Percentiles rank a stretch among this genome's conserved stretches.
Evolutionary conservation across 2,888 invertebrate genomes (phyloP).

Genomic region (Oxycera nigricornis): DNA sequence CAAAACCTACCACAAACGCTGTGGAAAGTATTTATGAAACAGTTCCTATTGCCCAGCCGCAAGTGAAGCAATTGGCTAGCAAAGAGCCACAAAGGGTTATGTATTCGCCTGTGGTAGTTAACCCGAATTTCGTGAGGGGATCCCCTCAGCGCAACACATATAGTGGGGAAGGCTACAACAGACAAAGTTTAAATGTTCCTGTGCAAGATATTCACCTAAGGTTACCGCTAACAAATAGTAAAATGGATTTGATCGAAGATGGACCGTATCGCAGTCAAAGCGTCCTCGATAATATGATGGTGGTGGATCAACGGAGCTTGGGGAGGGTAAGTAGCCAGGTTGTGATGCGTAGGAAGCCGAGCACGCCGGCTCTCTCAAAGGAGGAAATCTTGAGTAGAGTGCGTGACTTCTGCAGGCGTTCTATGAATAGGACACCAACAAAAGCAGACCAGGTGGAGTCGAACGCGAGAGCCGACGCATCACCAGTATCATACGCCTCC

Average conservation of each 20-base stretch:
- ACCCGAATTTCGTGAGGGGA: slow-evolving; percentile 54
- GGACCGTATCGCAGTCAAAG: slow-evolving; percentile 58
- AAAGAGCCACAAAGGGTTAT: slow-evolving; percentile 45
- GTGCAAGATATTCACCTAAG: slow-evolving; percentile 48
- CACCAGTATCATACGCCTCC: slow-evolving; percentile 59
- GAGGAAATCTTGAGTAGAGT: slow-evolving; percentile 60
- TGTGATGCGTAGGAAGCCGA: slow-evolving; percentile 48
- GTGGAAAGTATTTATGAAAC: slow-evolving; percentile 49
- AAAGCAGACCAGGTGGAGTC: slow-evolving; percentile 46
- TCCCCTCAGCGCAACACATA: slow-evolving; percentile 57
- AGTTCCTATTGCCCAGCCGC: slow-evolving; percentile 40
- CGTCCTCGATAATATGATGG: slow-evolving; percentile 56
- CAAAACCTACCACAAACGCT: not conserved
- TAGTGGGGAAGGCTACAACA: slow-evolving; percentile 54
- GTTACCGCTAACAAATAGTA: not conserved
- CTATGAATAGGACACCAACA: slow-evolving; percentile 56
- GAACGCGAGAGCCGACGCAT: slow-evolving; percentile 53
- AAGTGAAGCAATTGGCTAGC: slow-evolving; percentile 39
- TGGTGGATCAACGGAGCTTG: slow-evolving; percentile 53
- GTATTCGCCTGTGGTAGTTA: slow-evolving; percentile 19
- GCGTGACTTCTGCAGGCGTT: slow-evolving; percentile 60
- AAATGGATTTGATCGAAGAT: slow-evolving; percentile 32
- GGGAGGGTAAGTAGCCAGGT: slow-evolving; percentile 48
- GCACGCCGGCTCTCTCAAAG: slow-evolving; percentile 54
- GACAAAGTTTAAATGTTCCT: slow-evolving; percentile 55